Evolutionary conservation across 2,797 vertebrate species (phyloP).

Genomic region (Ficedula albicollis): DNA sequence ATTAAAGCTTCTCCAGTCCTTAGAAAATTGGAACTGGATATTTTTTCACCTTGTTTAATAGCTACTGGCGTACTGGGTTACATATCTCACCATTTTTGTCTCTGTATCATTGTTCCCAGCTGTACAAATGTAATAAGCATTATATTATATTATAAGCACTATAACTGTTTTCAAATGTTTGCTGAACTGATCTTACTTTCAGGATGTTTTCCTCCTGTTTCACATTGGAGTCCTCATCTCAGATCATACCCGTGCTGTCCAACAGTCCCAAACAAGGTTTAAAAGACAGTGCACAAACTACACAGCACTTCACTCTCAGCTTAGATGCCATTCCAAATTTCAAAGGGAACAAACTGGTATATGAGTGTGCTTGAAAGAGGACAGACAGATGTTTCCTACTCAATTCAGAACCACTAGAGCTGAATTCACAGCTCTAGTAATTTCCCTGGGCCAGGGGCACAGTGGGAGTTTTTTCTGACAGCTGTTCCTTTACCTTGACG

Average conservation of each 20-base stretch:
- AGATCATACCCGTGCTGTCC: neutral
- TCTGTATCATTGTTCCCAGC: neutral
- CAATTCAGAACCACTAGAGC: neutral
- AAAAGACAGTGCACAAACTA: neutral
- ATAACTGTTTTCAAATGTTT: neutral
- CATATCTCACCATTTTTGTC: neutral
- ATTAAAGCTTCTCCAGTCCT: neutral
- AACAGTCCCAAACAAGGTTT: neutral
- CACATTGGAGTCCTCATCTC: neutral
- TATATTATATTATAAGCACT: no score
- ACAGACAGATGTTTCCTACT: neutral
- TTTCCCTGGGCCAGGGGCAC: neutral
- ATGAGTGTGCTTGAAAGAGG: neutral
- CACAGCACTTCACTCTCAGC: neutral
- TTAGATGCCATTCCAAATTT: neutral
- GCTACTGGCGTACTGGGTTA: neutral
- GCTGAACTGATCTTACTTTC: neutral
- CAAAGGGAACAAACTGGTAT: neutral
- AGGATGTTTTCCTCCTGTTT: neutral
- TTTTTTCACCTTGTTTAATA: neutral
- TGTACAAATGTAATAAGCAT: neutral
- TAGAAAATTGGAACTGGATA: neutral
- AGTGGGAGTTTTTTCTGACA: neutral
- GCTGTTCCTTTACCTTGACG: constrained; percentile 80
- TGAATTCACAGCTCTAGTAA: neutral